Percentiles rank a stretch among this genome's conserved stretches.
Conservation (phyloP, 2,888 invertebrate genomes). For the Operophtera brumata region DNA sequence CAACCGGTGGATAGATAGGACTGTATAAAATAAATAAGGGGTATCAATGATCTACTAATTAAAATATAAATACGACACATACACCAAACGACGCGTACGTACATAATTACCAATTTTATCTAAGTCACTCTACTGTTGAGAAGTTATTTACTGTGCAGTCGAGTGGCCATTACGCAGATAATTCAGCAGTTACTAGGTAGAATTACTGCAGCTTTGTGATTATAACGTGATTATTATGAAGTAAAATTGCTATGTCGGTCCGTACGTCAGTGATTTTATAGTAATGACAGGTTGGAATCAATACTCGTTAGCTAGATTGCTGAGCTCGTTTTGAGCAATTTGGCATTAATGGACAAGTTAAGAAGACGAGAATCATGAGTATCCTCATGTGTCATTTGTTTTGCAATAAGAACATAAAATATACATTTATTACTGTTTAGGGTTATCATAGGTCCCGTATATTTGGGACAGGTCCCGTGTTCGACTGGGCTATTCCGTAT, state of each 20-base stretch:
- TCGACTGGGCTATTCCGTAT: too few species aligned
- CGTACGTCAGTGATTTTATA: conserved; percentile 21
- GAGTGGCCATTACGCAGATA: conserved; percentile 17
- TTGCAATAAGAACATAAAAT: too few species aligned
- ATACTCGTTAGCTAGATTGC: conserved; percentile 22
- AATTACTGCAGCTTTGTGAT: conserved; percentile 25
- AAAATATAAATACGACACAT: too few species aligned
- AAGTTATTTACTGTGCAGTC: background rate
- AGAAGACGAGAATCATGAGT: background rate
- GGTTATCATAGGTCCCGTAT: too few species aligned
- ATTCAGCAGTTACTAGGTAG: conserved; percentile 18
- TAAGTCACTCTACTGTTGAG: background rate
- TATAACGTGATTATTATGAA: conserved; percentile 25
- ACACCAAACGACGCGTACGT: too few species aligned
- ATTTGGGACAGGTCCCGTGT: too few species aligned
- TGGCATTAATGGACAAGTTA: conserved; percentile 6
- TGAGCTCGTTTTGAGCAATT: conserved; percentile 12
- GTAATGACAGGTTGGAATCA: conserved; percentile 21
- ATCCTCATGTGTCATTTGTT: too few species aligned
- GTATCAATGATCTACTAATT: too few species aligned
- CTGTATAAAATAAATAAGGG: too few species aligned
- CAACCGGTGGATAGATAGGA: too few species aligned
- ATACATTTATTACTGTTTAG: too few species aligned
- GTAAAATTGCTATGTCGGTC: conserved; percentile 21
- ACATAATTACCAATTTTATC: background rate